These are phyloP conservation scores for Solea senegalensis DNA, from an alignment of 2,113 vertebrate species.

Conservation along the genomic window DNA sequence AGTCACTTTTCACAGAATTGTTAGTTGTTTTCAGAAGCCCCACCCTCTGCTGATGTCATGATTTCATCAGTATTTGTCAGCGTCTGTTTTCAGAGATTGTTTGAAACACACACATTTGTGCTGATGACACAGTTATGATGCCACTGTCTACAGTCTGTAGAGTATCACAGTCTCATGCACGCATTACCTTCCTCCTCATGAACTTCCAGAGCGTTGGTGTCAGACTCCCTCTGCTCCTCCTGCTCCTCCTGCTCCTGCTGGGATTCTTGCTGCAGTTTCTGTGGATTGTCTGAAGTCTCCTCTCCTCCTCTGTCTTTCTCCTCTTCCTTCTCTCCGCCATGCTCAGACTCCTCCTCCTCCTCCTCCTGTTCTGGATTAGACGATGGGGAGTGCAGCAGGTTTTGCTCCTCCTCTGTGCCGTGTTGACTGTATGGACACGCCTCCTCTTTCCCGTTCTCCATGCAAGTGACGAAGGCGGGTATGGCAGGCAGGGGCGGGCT, in stretches of 20 bases:
- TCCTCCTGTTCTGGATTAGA: slow-evolving; percentile 14
- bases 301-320: slow-evolving; percentile 8
- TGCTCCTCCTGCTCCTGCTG: slow-evolving; percentile 30
- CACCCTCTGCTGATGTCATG: too few species aligned
- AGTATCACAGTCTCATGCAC: not conserved
- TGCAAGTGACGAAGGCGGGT: slow-evolving; percentile 54
- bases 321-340: not conserved
- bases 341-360: not conserved
- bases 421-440: slow-evolving; percentile 17
- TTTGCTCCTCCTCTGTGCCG: slow-evolving; percentile 35
- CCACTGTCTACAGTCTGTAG: too few species aligned
- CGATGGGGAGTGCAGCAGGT: not conserved
- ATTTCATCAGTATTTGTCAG: too few species aligned
- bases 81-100: too few species aligned
- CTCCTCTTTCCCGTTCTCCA: slow-evolving; percentile 29
- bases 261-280: slow-evolving; percentile 12
- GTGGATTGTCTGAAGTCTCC: slow-evolving; percentile 14
- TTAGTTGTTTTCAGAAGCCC: too few species aligned
- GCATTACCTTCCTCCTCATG: slow-evolving; percentile 69
- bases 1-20: too few species aligned
- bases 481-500: slow-evolving; percentile 66
- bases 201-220: slow-evolving; percentile 32
- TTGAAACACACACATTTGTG: too few species aligned
- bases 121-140: too few species aligned
- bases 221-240: slow-evolving; percentile 27